Evolutionary conservation across 1,140 invertebrate genomes (phyloP).

Genomic region (Solen grandis): DNA sequence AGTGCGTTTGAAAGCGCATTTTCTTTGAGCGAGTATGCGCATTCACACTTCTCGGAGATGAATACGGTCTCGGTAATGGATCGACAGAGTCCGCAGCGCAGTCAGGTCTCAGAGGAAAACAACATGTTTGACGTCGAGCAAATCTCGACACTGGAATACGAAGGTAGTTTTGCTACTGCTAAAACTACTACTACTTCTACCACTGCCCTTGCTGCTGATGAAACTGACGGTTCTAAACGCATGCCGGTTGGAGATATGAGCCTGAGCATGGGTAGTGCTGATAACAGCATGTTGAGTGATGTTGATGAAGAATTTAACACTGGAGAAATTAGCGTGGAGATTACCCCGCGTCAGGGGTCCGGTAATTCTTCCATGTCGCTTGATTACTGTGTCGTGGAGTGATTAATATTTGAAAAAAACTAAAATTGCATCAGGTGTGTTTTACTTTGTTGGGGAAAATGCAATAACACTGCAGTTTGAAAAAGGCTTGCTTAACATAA

Average conservation of each 20-base stretch:
- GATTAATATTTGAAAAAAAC: too few relatives aligned
- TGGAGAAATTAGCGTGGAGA: conserved; percentile 23
- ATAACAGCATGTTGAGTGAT: conserved; percentile 7
- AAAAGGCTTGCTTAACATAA: too few relatives aligned
- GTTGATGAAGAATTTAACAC: not conserved
- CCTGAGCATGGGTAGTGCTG: not conserved
- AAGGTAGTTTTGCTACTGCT: conserved; percentile 15
- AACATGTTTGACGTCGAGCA: conserved; percentile 51
- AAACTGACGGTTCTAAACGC: not conserved
- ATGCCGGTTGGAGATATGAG: not conserved
- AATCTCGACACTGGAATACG: conserved; percentile 32
- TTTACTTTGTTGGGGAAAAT: too few relatives aligned
- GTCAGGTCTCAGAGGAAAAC: conserved; percentile 43
- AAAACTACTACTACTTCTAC: not conserved
- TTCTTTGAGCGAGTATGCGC: conserved; percentile 29
- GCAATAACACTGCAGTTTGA: too few relatives aligned
- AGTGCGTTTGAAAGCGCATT: conserved; percentile 36
- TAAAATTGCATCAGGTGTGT: too few relatives aligned
- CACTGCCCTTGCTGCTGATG: not conserved
- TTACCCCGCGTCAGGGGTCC: conserved; percentile 6
- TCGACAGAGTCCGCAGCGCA: conserved; percentile 11
- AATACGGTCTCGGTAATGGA: conserved; percentile 18
- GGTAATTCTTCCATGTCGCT: too few relatives aligned
- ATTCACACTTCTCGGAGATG: conserved; percentile 41
- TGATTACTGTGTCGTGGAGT: too few relatives aligned